Evolutionary conservation across 2,797 vertebrate genomes (phyloP).

Genomic region (Chiloscyllium punctatum): DNA sequence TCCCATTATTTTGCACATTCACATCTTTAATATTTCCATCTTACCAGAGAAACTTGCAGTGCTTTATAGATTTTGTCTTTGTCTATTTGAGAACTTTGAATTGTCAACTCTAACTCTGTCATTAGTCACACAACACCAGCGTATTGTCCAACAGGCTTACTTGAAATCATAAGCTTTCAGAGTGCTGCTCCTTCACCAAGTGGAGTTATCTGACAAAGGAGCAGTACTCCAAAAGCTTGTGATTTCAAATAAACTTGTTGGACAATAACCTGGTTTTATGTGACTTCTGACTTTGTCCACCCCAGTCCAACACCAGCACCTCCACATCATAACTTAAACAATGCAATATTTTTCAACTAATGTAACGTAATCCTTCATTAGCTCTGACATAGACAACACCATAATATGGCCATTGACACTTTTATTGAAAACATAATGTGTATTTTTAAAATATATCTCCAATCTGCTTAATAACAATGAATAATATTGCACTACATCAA

Average conservation of each 20-base stretch:
- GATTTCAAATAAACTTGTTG: no score
- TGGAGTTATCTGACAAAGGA: no score
- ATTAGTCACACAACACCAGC: no score
- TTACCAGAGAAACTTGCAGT: neutral
- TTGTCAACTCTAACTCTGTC: neutral
- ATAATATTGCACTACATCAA: neutral
- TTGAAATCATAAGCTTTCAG: no score
- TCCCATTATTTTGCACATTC: neutral
- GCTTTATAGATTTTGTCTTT: neutral
- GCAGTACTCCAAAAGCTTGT: no score
- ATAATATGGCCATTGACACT: neutral
- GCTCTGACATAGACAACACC: neutral
- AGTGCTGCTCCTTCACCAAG: no score
- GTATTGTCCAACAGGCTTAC: no score
- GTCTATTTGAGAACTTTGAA: neutral
- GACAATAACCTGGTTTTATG: no score
- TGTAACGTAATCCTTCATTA: neutral
- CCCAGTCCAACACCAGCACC: no score
- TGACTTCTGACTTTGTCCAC: no score
- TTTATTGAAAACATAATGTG: neutral
- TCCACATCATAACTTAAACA: neutral
- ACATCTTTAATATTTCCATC: neutral
- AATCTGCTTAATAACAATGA: neutral
- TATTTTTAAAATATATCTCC: neutral
- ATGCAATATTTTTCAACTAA: neutral